Base-by-base conservation (phyloP, 1,140 invertebrate species). In the Euwallacea similis region DNA sequence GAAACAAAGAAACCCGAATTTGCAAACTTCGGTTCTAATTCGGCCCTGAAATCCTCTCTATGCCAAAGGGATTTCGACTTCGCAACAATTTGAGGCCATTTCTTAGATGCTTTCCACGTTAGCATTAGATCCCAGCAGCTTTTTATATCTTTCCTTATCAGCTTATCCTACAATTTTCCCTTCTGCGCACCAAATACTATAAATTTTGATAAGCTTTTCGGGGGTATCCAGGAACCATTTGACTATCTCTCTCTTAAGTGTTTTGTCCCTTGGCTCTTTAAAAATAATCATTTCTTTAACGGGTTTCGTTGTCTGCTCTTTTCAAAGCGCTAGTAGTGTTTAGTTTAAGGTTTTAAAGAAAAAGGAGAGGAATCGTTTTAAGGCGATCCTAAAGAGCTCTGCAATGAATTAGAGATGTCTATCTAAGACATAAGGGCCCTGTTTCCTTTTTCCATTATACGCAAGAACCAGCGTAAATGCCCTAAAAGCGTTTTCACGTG, bases 101-200 rank as follows among this genome's bases (percentile, higher is more conserved):
- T 54, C 62, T 65, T 65, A 46, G 21, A 33, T 33, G 21, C 21
- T 33, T 33, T 33, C 21, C 21, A 33, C 21, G 21, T 33, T 33
- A 33, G 21, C 21, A 33, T 33, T 33, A 33, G 21, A 33, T 33
- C 21, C 21, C 21, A 4, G 21, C 21, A 33, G 21, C 21, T 33
- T 33, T 33, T 33, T 33, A 33, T 33, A 33, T 33, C 21, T 4
- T 33, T 33, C 21, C 62, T 65, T 65, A 65, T 65, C 62, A 65
- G 62, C 62, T 65, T 65, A 65, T 65, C 62, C 62, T 46, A 15
- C 42, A 65, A 65, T 65, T 65, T 53, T 53, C 62, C 62, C 62
- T 65, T 41, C 16, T n/a, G 21, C 21, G 21, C 46, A 21, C 46
- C 47, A 65, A 46, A 65, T 65, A 65, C 46, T 65, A 65, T 65